Conservation (phyloP, 2,113 vertebrate genomes). For the Semnornis frantzii region DNA sequence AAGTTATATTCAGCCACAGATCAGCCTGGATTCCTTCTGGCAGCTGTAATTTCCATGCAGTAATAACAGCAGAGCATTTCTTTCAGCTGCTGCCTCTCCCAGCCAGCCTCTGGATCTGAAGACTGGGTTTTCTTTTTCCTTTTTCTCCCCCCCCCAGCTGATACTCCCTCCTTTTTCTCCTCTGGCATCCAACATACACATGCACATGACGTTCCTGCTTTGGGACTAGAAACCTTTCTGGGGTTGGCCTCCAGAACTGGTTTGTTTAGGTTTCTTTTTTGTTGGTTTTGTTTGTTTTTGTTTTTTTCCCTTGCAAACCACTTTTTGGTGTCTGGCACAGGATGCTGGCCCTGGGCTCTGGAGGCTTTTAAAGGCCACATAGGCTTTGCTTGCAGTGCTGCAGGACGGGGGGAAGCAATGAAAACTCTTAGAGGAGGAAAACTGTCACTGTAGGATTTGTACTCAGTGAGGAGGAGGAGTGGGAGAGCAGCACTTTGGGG, state of each 20-base stretch:
- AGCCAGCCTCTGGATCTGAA: slow-evolving; percentile 16
- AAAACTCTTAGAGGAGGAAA: neutral
- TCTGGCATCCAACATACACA: neutral
- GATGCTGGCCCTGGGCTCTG: neutral
- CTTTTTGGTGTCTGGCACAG: neutral
- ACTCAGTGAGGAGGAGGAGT: neutral
- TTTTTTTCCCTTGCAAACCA: neutral
- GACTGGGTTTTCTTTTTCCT: slow-evolving; percentile 11
- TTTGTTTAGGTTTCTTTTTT: neutral
- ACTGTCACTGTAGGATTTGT: neutral
- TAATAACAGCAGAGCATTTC: slow-evolving; percentile 48
- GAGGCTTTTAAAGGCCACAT: neutral
- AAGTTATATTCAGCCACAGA: slow-evolving; percentile 42
- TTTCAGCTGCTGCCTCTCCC: slow-evolving; percentile 45
- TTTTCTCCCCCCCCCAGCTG: neutral
- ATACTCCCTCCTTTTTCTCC: neutral
- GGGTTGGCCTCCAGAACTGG: neutral
- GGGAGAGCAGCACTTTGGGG: neutral
- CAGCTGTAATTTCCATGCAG: slow-evolving; percentile 58
- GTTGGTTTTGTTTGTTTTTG: neutral
- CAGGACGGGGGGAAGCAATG: neutral
- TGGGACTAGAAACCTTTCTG: neutral
- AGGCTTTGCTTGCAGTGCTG: neutral
- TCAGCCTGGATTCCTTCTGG: slow-evolving; percentile 48
- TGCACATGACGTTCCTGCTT: neutral